Conservation (phyloP, 2,113 vertebrate genomes). For the Elephas maximus region DNA sequence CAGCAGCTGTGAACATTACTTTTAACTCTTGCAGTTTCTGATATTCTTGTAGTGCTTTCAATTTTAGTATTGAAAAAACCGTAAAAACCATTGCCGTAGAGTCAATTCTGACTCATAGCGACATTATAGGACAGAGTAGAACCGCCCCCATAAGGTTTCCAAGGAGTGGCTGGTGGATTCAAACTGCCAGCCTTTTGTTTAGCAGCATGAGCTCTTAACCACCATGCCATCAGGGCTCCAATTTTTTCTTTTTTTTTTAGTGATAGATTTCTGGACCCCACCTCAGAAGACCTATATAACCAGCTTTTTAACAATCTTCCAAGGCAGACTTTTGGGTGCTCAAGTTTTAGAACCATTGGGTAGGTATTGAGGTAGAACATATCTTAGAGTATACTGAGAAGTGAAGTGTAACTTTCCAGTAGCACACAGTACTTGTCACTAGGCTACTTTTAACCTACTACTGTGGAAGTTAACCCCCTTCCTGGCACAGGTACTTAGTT, state of each 20-base stretch:
- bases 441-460: not conserved
- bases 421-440: not conserved
- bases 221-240: too few species aligned
- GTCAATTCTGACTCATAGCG: too few species aligned
- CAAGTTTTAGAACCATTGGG: not conserved
- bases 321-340: not conserved
- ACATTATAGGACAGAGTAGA: too few species aligned
- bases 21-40: constrained; percentile 36
- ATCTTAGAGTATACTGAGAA: not conserved
- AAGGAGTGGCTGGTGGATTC: too few species aligned
- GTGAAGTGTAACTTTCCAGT: not conserved
- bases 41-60: not conserved
- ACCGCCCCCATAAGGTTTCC: too few species aligned
- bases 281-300: not conserved
- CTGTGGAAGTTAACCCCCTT: not conserved
- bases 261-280: not conserved
- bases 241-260: not conserved
- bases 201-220: too few species aligned
- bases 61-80: not conserved
- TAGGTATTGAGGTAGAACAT: not conserved
- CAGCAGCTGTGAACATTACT: not conserved
- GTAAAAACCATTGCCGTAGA: too few species aligned
- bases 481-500: not conserved
- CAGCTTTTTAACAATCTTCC: constrained; percentile 31
- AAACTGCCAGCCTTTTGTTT: too few species aligned